phyloP scores from a whole-genome alignment of 2,888 invertebrate genomes.

The Melanophora roralis region DNA sequence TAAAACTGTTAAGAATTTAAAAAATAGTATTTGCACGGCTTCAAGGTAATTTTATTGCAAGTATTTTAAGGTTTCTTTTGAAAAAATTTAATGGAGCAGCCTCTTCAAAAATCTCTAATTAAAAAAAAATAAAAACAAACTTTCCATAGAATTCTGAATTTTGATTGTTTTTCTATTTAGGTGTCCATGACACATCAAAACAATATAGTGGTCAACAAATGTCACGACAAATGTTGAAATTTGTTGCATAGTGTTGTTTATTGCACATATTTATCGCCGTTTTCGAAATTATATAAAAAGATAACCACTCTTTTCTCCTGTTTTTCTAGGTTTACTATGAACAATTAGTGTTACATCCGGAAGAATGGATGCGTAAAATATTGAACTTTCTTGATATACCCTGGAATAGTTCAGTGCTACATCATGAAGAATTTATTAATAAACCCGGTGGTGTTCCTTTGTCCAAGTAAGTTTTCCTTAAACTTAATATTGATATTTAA shows the following conservation, averaged over 20 bases:
- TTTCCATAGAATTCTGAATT: too few relatives aligned
- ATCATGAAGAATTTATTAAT: slow-evolving; percentile 98
- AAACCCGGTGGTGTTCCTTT: slow-evolving; percentile 95
- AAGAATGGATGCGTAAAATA: slow-evolving; percentile 91
- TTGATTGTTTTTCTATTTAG: background rate
- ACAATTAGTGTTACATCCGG: slow-evolving; percentile 96
- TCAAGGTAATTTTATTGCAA: too few relatives aligned
- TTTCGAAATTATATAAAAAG: background rate
- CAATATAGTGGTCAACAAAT: too few relatives aligned
- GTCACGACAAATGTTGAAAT: too few relatives aligned
- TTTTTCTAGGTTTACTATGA: slow-evolving; percentile 91
- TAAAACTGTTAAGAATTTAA: too few relatives aligned
- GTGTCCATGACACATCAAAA: too few relatives aligned
- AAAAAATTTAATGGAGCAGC: too few relatives aligned
- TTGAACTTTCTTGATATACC: slow-evolving; percentile 92
- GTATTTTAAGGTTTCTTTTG: too few relatives aligned
- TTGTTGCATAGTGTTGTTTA: too few relatives aligned
- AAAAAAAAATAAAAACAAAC: too few relatives aligned
- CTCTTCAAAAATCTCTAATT: too few relatives aligned
- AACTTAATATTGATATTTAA: background rate
- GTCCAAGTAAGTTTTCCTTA: slow-evolving; percentile 86
- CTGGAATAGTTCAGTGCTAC: slow-evolving; percentile 97
- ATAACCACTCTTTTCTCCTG: slow-evolving; percentile 64
- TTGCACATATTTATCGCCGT: background rate
- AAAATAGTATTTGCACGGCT: too few relatives aligned